Conservation (phyloP, 2,888 invertebrate species). For the Caenorhabditis angaria region DNA sequence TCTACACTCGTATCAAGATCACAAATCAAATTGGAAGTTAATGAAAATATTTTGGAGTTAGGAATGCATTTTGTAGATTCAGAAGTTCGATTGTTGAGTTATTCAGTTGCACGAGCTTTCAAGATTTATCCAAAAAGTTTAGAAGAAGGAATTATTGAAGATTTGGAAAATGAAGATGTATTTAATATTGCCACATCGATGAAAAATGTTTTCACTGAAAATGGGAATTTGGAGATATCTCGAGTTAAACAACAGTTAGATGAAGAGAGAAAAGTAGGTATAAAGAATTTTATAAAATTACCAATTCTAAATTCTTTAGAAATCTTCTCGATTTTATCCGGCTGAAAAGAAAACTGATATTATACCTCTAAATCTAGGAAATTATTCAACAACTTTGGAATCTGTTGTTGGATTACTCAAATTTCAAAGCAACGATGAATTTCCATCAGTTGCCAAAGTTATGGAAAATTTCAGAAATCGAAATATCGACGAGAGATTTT, state of each 20-base stretch:
- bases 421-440: slow-evolving; percentile 18
- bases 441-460: slow-evolving; percentile 36
- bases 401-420: slow-evolving; percentile 15
- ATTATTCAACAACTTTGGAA: background rate
- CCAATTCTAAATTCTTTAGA: slow-evolving; percentile 7
- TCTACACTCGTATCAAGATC: background rate
- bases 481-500: slow-evolving; percentile 29
- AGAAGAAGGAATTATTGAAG: background rate
- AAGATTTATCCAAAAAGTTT: background rate
- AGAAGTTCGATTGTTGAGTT: background rate
- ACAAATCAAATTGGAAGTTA: background rate
- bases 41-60: background rate
- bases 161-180: background rate
- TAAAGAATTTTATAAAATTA: background rate
- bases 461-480: slow-evolving; percentile 23
- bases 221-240: slow-evolving; percentile 9
- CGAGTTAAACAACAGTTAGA: slow-evolving; percentile 15
- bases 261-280: background rate
- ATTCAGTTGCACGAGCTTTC: background rate
- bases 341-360: slow-evolving; percentile 15
- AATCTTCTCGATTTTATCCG: slow-evolving; percentile 16
- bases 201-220: slow-evolving; percentile 9
- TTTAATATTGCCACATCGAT: slow-evolving; percentile 16
- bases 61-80: slow-evolving; percentile 13
- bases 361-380: slow-evolving; percentile 10